Percentiles rank a stretch among this genome's conserved stretches.
Evolutionary conservation across 2,797 vertebrate genomes (phyloP).

Genomic region (Cossypha dichroa): DNA sequence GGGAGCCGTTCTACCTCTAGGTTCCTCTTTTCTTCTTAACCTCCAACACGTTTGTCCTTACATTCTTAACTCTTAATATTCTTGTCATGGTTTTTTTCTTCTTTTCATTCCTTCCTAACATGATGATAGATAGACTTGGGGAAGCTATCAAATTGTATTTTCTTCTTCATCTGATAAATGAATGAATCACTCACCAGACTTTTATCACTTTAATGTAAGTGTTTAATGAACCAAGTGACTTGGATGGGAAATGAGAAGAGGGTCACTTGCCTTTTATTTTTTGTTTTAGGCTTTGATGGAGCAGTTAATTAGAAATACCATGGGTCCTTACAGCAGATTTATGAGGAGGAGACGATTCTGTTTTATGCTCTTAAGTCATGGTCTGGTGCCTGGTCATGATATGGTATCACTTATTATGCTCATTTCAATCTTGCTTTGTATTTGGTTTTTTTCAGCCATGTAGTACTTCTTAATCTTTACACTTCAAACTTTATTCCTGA

Average conservation of each 20-base stretch:
- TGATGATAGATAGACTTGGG: not conserved
- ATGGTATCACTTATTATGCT: not conserved
- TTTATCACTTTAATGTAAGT: not conserved
- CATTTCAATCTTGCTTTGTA: not conserved
- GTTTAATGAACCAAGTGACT: slow-evolving; percentile 34
- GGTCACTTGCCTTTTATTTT: not conserved
- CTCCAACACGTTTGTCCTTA: not conserved
- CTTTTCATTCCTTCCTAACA: not conserved
- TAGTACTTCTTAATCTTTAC: not conserved
- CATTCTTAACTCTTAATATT: not conserved
- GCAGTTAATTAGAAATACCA: not conserved
- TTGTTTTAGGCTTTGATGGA: not conserved
- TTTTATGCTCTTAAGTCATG: not conserved
- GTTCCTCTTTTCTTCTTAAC: not conserved
- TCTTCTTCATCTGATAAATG: not conserved
- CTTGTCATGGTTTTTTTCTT: not conserved
- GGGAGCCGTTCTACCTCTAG: not conserved
- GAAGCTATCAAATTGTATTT: not conserved
- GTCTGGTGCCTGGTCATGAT: not conserved
- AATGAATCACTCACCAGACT: not conserved
- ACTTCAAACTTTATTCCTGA: not conserved
- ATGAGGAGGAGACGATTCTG: not conserved
- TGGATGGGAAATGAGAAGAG: not conserved
- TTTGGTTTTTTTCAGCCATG: not conserved
- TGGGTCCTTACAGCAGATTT: not conserved